Evolutionary conservation across 2,113 vertebrate genomes (phyloP).

Genomic region (Sapajus apella): DNA sequence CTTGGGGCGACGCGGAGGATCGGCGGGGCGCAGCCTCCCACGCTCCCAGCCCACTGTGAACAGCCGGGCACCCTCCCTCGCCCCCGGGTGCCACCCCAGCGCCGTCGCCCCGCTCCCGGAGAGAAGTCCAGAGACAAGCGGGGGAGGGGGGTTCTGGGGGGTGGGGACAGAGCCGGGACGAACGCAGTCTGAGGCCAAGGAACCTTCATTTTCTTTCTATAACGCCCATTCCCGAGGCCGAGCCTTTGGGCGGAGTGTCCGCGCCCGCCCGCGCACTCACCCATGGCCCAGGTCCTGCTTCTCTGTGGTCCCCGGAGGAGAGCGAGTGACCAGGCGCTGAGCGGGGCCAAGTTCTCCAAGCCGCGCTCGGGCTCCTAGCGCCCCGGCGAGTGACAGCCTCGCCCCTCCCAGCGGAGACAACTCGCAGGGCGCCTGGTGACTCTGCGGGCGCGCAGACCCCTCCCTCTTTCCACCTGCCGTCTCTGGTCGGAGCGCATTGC

Average conservation of each 20-base stretch:
- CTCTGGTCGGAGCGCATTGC: background rate
- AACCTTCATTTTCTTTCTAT: background rate
- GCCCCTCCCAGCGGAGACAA: conserved; percentile 50
- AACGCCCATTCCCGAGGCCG: background rate
- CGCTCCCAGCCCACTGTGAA: background rate
- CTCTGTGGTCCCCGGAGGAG: background rate
- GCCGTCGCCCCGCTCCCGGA: background rate
- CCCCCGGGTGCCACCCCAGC: background rate
- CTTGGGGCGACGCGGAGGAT: too few species aligned
- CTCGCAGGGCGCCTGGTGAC: background rate
- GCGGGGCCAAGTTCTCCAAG: background rate
- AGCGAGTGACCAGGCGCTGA: background rate
- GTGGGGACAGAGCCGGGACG: background rate
- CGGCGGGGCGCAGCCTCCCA: background rate
- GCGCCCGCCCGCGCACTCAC: conserved; percentile 57
- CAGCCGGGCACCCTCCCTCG: background rate
- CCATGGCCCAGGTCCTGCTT: conserved; percentile 57
- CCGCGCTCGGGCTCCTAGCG: background rate
- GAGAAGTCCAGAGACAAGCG: background rate
- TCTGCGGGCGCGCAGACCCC: background rate
- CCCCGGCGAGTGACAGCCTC: conserved; percentile 12
- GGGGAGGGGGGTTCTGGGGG: background rate
- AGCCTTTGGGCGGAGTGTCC: accelerated
- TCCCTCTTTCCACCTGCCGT: conserved; percentile 63
- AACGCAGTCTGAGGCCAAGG: accelerated